Conservation (phyloP, 92 coral and sea anemone genomes). For the Galaxea fascicularis region DNA sequence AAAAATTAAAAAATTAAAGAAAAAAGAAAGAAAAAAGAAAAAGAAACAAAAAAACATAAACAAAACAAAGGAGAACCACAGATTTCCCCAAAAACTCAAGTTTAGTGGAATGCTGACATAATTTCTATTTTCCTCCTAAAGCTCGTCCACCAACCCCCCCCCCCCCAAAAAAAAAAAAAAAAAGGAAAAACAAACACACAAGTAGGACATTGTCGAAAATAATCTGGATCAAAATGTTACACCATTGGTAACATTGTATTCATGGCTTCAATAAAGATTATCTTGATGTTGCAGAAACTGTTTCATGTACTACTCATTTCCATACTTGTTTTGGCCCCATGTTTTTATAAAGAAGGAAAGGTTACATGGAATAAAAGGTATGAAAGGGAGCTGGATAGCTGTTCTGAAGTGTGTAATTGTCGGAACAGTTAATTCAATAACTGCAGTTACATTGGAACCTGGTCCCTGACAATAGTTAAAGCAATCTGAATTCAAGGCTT, state of each 20-base stretch:
- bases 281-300: not conserved
- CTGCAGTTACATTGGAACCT: too few species aligned
- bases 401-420: too few species aligned
- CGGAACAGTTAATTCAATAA: too few species aligned
- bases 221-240: not conserved
- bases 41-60: not conserved
- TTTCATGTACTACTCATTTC: not conserved
- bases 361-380: too few species aligned
- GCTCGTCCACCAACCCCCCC: not conserved
- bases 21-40: not conserved
- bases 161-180: too few species aligned
- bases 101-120: not conserved
- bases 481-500: too few species aligned
- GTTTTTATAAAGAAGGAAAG: too few species aligned
- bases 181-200: not conserved
- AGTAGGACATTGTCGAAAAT: constrained; percentile 14
- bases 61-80: not conserved
- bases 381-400: too few species aligned
- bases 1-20: not conserved
- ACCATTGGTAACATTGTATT: not conserved
- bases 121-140: not conserved
- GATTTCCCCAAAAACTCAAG: not conserved
- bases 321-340: too few species aligned
- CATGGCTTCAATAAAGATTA: not conserved
- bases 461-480: too few species aligned